phyloP scores from a whole-genome alignment of 2,113 vertebrate genomes.

The Sapajus apella region DNA sequence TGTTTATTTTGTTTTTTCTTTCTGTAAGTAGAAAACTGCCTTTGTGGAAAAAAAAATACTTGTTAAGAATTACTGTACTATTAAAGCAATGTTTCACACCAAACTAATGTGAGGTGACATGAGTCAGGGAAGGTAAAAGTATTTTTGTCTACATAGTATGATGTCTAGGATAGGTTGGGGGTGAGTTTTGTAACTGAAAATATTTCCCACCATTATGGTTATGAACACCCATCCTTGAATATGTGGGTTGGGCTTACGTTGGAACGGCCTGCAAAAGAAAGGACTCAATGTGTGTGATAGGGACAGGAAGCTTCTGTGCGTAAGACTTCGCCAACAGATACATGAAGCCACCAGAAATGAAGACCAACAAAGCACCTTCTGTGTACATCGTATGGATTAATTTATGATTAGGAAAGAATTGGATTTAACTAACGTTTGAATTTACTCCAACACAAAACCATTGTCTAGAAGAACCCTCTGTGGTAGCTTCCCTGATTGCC shows the following conservation, averaged over 20 bases:
- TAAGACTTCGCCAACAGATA: accelerated
- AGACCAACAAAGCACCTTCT: neutral
- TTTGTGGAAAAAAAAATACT: neutral
- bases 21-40: neutral
- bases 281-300: accelerated
- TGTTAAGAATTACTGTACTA: neutral
- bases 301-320: neutral
- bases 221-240: neutral
- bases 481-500: neutral
- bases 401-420: neutral
- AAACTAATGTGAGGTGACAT: neutral
- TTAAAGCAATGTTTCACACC: neutral
- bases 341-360: neutral
- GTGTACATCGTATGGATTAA: accelerated
- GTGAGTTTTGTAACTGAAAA: neutral
- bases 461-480: neutral
- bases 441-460: neutral
- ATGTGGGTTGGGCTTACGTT: neutral
- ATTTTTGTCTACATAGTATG: neutral
- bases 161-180: neutral
- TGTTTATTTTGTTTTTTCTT: neutral
- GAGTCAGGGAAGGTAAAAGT: neutral
- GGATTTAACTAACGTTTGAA: neutral
- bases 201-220: no score
- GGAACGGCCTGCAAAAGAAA: neutral